Evolutionary conservation across 2,797 vertebrate genomes (phyloP).

Genomic region (Diplodus puntazzo): DNA sequence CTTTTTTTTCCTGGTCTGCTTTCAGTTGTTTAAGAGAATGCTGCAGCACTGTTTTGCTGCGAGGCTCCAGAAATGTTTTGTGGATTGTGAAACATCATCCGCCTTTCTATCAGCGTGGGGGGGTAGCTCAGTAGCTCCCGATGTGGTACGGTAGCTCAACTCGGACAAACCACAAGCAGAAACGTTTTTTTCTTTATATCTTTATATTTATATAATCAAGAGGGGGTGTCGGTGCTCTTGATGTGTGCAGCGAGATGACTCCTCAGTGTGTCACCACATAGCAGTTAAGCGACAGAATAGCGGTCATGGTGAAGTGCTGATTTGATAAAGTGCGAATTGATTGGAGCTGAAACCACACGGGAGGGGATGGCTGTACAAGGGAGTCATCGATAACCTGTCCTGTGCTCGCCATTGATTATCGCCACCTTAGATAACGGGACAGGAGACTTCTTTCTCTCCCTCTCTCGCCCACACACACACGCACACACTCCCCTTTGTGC

Average conservation of each 20-base stretch:
- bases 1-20: no score
- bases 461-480: not conserved
- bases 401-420: slow-evolving; percentile 64
- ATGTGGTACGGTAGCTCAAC: no score
- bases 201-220: no score
- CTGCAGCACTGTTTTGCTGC: no score
- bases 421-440: slow-evolving; percentile 51
- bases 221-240: not conserved
- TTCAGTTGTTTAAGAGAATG: no score
- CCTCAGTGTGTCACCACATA: not conserved
- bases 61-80: no score
- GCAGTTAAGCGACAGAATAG: not conserved
- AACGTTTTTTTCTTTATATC: no score
- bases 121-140: no score
- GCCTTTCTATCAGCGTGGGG: no score
- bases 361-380: slow-evolving; percentile 21
- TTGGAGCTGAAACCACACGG: slow-evolving; percentile 44
- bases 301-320: slow-evolving; percentile 54
- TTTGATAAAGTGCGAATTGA: slow-evolving; percentile 66
- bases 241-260: slow-evolving; percentile 14
- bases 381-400: slow-evolving; percentile 59
- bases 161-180: no score
- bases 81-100: no score
- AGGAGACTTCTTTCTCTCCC: slow-evolving; percentile 31
- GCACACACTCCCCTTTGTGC: not conserved